Conservation (phyloP, 2,113 vertebrate species). For the Nettapus auritus region DNA sequence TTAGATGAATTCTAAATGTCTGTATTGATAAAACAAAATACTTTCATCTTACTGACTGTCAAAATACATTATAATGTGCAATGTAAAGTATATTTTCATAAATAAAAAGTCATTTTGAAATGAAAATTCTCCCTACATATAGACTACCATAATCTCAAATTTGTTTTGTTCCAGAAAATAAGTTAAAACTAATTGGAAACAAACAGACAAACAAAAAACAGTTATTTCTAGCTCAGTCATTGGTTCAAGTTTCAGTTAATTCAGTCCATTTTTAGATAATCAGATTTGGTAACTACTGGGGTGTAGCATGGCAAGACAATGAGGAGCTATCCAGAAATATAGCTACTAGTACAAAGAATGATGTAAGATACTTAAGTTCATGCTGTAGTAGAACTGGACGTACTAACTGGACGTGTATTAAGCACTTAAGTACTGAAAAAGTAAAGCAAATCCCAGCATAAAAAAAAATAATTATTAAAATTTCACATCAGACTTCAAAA, state of each 20-base stretch:
- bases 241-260: neutral
- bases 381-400: neutral
- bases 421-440: neutral
- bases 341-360: neutral
- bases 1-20: neutral
- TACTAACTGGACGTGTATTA: neutral
- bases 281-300: neutral
- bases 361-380: neutral
- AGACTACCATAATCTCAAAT: neutral
- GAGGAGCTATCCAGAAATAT: neutral
- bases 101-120: neutral
- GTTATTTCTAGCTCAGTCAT: neutral
- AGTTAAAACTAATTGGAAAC: neutral
- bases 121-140: neutral
- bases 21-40: neutral
- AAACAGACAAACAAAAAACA: neutral
- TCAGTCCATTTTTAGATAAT: neutral
- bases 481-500: neutral
- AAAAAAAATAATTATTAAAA: neutral
- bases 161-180: rapidly evolving
- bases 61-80: neutral
- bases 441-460: neutral
- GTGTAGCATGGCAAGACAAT: neutral
- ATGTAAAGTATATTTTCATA: neutral
- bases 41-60: neutral